Evolutionary conservation across 2,113 vertebrate genomes (phyloP), one percentile per base, ranked within the genome.

Genomic region (Salvator merianae): DNA sequence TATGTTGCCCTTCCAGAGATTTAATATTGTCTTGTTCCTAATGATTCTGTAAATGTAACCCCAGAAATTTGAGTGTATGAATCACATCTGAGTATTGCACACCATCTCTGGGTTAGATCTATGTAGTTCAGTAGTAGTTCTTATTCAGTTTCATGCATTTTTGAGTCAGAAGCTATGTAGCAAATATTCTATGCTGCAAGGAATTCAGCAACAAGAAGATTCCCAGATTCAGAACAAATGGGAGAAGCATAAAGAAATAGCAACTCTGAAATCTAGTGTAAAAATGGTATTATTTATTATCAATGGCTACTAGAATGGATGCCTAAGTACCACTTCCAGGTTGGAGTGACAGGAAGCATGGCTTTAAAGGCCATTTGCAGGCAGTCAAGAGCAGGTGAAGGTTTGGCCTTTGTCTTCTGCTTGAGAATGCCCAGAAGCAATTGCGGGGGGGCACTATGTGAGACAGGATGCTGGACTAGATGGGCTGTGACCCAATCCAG

Each of bases 71-170:
- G 6, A 81, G 69, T 74, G 26, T 84, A 34, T 80, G 38, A 34
- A 88, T 38, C 16, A 38, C 8, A 55, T 75, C 34, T 66, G 80
- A 79, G n/a, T 87, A 86, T 86, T 92, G 77, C 2, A 7, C 82
- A n/a, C 32, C 75, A 62, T 53, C 86, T 71, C 6, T 65, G 74
- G 78, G 59, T 86, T 36, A 86, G 62, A 83, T 28, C 65, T 34
- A 65, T 7, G 22, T 47, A 16, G 13, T 68, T 40, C 24, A 77
- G 43, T 53, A 77, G 43, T 53, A 43, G 14, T 65, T 82, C 55
- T 74, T 65, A 65, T 38, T 73, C 32, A 71, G 38, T 30, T 66
- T 63, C 22, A 74, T 75, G 26, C 6, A 76, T 83, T 77, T 68
- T 76, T 24, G 50, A 83, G 32, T 12, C 14, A 28, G 13, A 81